Base-by-base conservation (phyloP, 2,888 invertebrate genomes). In the Galerucella calmariensis region DNA sequence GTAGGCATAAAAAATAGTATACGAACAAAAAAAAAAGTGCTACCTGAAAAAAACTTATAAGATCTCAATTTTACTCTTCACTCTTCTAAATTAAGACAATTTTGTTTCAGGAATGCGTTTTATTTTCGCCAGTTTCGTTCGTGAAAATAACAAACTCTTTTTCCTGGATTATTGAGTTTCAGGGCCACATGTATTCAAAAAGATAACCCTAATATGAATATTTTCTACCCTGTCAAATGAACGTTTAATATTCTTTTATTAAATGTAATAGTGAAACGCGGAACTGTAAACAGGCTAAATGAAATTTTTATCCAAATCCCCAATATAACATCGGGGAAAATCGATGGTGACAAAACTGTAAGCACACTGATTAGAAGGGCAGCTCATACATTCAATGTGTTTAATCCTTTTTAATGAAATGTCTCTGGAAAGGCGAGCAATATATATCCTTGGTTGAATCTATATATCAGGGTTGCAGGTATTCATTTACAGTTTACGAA, bases 371-470 rank as follows among this genome's bases (percentile, higher is more conserved):
- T 80, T 79, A 77, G 74, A 74, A 79, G 77, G 79, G 77, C 79
- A 79, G 77, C 79, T 76, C 77, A 77, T 78, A 79, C 80, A 78
- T 81, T 81, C 81, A 80, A 81, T 80, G 83, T 82, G 82, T 83
- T 82, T 83, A 82, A 84, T 84, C 84, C 84, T 83, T 84, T 84
- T 85, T 84, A 84, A 85, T 85, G 84, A 84, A 83, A 84, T 82
- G 81, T 83, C 79, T 79, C 70, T 62, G 44, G 46, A 16, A 46
- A 14, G 77, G 78, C 46, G 20, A 61, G 59, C 72, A 81, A 80
- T 81, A 56, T 16, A 5, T 44, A 65, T 67, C 48, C 53, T 46
- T 20, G 16, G 16, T 8, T 35, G 35, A 35, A 35, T 35, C 35
- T 35, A 35, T 35, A 35, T 35, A 35, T 35, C n/a, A n/a, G n/a